phyloP scores from a whole-genome alignment of 2,113 vertebrate genomes.

The Oophaga pumilio region DNA sequence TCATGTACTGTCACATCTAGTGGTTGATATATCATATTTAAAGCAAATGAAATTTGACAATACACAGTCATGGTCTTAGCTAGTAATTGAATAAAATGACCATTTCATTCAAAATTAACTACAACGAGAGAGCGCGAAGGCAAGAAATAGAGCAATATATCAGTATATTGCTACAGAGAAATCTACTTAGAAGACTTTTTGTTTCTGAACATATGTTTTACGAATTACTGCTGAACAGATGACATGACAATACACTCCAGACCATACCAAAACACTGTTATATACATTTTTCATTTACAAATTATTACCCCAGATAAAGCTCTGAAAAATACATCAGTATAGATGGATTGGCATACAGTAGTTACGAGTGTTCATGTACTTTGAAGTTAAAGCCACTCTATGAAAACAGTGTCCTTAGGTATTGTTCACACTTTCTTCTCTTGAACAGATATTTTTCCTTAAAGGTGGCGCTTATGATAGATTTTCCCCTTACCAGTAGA shows the following conservation, averaged over 20 bases:
- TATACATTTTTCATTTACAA: neutral
- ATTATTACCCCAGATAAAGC: neutral
- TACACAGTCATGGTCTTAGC: neutral
- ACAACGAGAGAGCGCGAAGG: neutral
- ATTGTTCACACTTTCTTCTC: neutral
- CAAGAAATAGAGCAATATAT: neutral
- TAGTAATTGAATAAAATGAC: constrained; percentile 17
- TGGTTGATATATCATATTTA: neutral
- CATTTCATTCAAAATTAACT: neutral
- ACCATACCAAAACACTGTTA: neutral
- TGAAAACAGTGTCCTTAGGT: neutral
- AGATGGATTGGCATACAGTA: neutral
- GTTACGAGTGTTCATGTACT: neutral
- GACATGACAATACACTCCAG: neutral
- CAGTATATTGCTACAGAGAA: neutral
- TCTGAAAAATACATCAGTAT: neutral
- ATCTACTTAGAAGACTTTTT: neutral
- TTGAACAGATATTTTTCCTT: neutral
- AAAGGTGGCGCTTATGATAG: neutral
- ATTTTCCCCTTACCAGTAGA: neutral
- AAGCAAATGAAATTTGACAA: neutral
- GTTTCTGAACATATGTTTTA: neutral
- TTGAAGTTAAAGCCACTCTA: neutral
- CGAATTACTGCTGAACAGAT: neutral
- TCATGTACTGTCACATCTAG: neutral